Conservation (phyloP, 2,888 invertebrate genomes). For the Cataglyphis rosenhaueri region DNA sequence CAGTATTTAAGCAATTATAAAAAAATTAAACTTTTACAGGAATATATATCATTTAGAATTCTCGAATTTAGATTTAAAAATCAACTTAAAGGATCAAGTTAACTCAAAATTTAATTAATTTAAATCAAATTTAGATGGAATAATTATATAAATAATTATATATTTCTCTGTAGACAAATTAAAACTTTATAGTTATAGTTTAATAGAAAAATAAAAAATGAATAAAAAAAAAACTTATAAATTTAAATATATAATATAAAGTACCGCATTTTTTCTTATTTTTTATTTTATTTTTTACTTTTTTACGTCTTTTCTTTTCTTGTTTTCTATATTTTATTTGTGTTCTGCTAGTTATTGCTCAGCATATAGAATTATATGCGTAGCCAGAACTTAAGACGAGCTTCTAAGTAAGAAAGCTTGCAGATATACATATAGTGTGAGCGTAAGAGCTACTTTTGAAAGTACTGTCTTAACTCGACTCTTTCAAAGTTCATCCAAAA, state of each 20-base stretch:
- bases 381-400: conserved; percentile 40
- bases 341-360: background rate
- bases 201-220: background rate
- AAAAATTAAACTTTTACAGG: background rate
- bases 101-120: background rate
- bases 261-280: background rate
- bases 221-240: background rate
- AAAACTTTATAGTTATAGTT: background rate
- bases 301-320: background rate
- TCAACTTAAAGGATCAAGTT: background rate
- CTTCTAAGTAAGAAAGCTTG: conserved; percentile 32
- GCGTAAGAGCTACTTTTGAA: conserved; percentile 18
- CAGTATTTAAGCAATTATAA: background rate
- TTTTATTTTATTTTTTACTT: background rate
- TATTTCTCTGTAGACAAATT: background rate
- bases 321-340: conserved; percentile 10
- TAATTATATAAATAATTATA: background rate
- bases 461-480: conserved; percentile 19
- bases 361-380: background rate
- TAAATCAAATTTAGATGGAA: background rate
- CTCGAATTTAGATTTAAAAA: background rate
- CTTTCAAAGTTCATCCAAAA: conserved; percentile 30
- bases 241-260: background rate
- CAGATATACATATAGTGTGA: background rate
- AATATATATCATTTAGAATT: background rate